Evolutionary conservation across 1,140 invertebrate species (phyloP).

Genomic region (Babylonia areolata): DNA sequence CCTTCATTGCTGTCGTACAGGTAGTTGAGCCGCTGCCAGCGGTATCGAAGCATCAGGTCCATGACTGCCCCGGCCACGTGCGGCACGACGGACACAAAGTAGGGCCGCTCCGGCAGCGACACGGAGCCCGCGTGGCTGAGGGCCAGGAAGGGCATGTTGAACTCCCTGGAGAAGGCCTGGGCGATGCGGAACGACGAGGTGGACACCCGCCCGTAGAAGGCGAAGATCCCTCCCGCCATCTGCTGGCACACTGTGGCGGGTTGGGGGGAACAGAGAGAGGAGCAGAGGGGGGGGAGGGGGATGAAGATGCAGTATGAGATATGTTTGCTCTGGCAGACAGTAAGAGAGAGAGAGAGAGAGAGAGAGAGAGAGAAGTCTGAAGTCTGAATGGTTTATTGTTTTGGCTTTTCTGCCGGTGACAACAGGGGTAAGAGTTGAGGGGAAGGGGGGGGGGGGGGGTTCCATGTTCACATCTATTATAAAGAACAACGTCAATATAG

Average conservation of each 20-base stretch:
- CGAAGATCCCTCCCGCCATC: conserved; percentile 93
- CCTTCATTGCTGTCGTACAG: conserved; percentile 58
- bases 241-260: conserved; percentile 89
- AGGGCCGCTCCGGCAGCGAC: conserved; percentile 24
- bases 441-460: too few species aligned
- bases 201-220: conserved; percentile 91
- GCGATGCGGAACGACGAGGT: conserved; percentile 94
- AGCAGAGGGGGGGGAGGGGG: too few species aligned
- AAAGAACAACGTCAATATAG: too few species aligned
- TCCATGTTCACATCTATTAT: too few species aligned
- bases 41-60: conserved; percentile 44
- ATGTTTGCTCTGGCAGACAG: too few species aligned
- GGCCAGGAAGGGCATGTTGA: conserved; percentile 92
- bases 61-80: conserved; percentile 41
- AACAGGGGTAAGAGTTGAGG: too few species aligned
- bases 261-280: too few species aligned
- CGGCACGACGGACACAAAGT: conserved; percentile 52
- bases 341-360: too few species aligned
- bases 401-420: too few species aligned
- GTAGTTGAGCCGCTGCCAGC: conserved; percentile 52
- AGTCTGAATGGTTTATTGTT: too few species aligned
- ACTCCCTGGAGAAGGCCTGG: conserved; percentile 95
- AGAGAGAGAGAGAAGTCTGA: too few species aligned
- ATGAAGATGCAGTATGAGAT: too few species aligned
- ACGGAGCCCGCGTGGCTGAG: conserved; percentile 34